These are phyloP conservation scores for Clostera curtula DNA, from an alignment of 2,888 invertebrate species.

Conservation along the genomic window DNA sequence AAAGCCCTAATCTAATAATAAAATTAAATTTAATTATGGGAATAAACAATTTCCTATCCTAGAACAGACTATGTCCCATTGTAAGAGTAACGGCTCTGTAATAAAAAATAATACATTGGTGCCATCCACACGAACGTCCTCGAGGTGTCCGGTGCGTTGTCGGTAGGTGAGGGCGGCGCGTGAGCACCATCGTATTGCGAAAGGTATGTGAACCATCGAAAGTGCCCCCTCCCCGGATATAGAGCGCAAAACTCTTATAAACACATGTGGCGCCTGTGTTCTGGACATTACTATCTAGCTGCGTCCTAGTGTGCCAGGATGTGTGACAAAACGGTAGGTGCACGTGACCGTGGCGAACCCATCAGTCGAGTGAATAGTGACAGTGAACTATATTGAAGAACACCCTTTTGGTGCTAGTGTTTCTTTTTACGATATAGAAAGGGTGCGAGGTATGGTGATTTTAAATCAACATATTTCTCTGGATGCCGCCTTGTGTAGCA, in stretches of 20 bases:
- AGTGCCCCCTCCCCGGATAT: slow-evolving; percentile 71
- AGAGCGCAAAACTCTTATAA: slow-evolving; percentile 68
- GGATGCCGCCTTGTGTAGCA: too few species aligned
- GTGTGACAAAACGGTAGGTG: slow-evolving; percentile 69
- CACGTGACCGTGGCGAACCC: slow-evolving; percentile 22
- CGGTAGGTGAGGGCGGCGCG: slow-evolving; percentile 41
- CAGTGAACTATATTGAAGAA: too few species aligned
- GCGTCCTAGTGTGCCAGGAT: slow-evolving; percentile 55
- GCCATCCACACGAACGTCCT: slow-evolving; percentile 25
- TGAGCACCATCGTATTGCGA: slow-evolving; percentile 62
- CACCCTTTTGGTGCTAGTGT: too few species aligned
- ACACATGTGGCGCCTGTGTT: slow-evolving; percentile 59
- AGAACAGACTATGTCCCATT: too few species aligned
- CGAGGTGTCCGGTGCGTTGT: slow-evolving; percentile 22
- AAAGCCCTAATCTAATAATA: too few species aligned
- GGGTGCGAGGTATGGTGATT: too few species aligned
- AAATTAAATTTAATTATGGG: too few species aligned
- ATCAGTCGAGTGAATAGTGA: slow-evolving; percentile 36
- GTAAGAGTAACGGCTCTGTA: slow-evolving; percentile 1
- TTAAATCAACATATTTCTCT: too few species aligned
- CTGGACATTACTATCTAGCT: slow-evolving; percentile 64
- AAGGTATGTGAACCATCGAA: slow-evolving; percentile 67
- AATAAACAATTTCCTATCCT: too few species aligned
- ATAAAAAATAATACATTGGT: slow-evolving; percentile 7
- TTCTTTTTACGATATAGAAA: too few species aligned